phyloP scores from a whole-genome alignment of 2,888 invertebrate species.

The Rutpela maculata region DNA sequence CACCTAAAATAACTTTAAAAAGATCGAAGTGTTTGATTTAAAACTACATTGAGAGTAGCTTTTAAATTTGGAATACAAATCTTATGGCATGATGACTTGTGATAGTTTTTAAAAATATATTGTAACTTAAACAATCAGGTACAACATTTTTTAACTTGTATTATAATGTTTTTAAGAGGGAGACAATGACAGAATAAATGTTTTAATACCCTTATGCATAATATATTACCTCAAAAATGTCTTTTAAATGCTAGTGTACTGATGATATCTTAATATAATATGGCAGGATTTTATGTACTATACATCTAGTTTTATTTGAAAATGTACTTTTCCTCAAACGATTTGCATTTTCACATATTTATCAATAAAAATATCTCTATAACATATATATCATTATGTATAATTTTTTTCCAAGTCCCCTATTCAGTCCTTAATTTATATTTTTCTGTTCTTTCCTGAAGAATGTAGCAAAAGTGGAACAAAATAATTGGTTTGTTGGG shows the following conservation, averaged over 20 bases:
- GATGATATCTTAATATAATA: background rate
- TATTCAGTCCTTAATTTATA: too few relatives aligned
- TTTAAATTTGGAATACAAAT: background rate
- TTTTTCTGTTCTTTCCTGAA: too few relatives aligned
- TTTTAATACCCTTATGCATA: slow-evolving; percentile 22
- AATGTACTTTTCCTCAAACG: too few relatives aligned
- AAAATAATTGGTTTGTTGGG: too few relatives aligned
- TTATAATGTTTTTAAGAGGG: slow-evolving; percentile 25
- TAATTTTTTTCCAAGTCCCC: too few relatives aligned
- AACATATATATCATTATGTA: too few relatives aligned
- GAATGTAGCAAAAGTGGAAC: too few relatives aligned
- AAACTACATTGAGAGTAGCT: background rate
- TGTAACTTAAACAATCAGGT: slow-evolving; percentile 38
- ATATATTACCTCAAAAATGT: background rate
- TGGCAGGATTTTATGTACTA: background rate
- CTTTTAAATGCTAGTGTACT: background rate
- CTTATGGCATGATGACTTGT: slow-evolving; percentile 30
- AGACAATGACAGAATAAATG: slow-evolving; percentile 8
- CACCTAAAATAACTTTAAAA: background rate
- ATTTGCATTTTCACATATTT: too few relatives aligned
- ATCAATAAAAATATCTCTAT: too few relatives aligned
- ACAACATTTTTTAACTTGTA: slow-evolving; percentile 27
- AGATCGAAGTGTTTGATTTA: background rate
- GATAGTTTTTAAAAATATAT: slow-evolving; percentile 30
- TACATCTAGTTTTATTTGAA: too few relatives aligned